Evolutionary conservation across 2,797 vertebrate genomes (phyloP).

Genomic region (Gouania willdenowi): DNA sequence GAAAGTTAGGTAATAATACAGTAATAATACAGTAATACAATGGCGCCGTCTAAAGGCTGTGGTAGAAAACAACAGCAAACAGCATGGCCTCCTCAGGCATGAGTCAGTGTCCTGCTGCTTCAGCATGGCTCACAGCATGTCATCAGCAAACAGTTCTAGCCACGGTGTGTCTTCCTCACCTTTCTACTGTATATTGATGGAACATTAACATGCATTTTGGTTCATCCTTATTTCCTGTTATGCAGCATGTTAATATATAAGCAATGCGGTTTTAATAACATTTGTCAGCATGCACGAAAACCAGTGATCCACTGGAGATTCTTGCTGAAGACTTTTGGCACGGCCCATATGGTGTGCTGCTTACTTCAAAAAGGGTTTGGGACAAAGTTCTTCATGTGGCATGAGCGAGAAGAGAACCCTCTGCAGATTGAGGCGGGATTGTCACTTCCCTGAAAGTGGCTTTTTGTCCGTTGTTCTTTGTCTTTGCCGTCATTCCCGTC

Average conservation of each 20-base stretch:
- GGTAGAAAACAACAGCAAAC: conserved; percentile 45
- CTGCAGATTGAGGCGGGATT: conserved; percentile 18
- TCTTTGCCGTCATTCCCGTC: neutral
- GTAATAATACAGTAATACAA: conserved; percentile 27
- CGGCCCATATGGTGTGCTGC: conserved; percentile 2
- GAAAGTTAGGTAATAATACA: conserved; percentile 29
- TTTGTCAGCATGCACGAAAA: conserved; percentile 7
- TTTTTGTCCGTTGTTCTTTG: neutral
- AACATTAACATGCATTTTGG: conserved; percentile 57
- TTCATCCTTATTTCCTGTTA: conserved; percentile 30
- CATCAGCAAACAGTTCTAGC: neutral
- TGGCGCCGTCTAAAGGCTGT: conserved; percentile 44
- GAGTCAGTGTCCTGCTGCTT: neutral
- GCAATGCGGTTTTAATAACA: conserved; percentile 1
- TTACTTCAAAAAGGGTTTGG: neutral
- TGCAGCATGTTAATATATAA: conserved; percentile 35
- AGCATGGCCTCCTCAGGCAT: conserved; percentile 24
- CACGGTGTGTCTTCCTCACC: neutral
- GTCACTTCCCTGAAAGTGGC: conserved; percentile 22
- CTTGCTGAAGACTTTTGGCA: conserved; percentile 30
- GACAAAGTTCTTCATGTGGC: conserved; percentile 35
- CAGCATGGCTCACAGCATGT: neutral
- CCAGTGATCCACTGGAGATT: neutral
- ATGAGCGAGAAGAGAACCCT: conserved; percentile 2
- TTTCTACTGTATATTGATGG: conserved; percentile 1